Evolutionary conservation across 35 echinoderm and acorn worm species (phyloP), one percentile per base, ranked within the genome.

Genomic region (Heliocidaris erythrogramma): DNA sequence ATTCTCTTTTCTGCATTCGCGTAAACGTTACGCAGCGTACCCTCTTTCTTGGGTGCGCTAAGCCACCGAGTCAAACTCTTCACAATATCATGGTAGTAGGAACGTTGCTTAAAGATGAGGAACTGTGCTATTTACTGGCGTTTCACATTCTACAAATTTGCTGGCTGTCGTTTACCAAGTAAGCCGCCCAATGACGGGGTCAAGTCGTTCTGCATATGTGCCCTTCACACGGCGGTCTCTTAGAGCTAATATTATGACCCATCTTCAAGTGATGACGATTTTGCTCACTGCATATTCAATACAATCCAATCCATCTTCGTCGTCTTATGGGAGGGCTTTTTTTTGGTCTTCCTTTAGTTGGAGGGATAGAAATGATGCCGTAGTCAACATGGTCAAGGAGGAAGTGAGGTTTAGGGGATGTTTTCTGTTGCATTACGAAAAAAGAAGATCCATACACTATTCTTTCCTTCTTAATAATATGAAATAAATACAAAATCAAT

Each of bases 121-220:
- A 78, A 27, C 27, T 24, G 65, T 29, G n/a, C n/a, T 78, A n/a
- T 78, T 78, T 21, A 78, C 65, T 24, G 27, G 65, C 21, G 65
- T 78, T 78, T 78, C 65, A 78, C 65, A 78, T 78, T 78, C 65
- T 78, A 78, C 65, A 78, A 78, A 78, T 78, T 78, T 78, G 27
- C 18, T 27, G 18, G 65, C 27, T 21, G 27, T 0, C 65, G 65
- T 78, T 78, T 78, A 24, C 27, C 27, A 24, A 78, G 65, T 78
- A 78, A 78, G 65, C 65, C 65, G 65, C 65, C 65, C 65, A 27
- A 78, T 78, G 27, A 18, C 65, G 27, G 65, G 65, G 65, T 78
- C 65, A 78, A 78, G 65, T 78, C 4, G 18, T 21, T 78, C 65
- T 21, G 65, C 65, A 78, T 78, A 78, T 78, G n/a, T 78, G 65